These are phyloP conservation scores for Canis aureus DNA, from an alignment of 2,113 vertebrate species.

Conservation along the genomic window DNA sequence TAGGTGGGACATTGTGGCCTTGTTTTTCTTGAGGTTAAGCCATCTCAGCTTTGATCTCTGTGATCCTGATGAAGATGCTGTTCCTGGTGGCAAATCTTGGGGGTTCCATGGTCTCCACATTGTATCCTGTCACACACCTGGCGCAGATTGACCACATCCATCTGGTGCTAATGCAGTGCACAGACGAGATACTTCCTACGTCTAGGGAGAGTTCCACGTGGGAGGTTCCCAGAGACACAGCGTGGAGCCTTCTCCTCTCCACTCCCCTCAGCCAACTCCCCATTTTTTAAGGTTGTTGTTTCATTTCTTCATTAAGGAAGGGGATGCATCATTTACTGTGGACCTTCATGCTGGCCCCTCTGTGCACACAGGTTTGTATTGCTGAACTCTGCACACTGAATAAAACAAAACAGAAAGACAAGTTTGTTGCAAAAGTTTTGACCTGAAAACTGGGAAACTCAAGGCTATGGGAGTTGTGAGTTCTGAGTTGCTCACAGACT, in stretches of 20 bases:
- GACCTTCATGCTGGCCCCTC: not conserved
- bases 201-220: not conserved
- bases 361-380: accelerated
- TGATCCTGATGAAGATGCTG: constrained; percentile 92
- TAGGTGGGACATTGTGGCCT: constrained; percentile 95
- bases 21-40: constrained; percentile 95
- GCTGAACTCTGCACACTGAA: not conserved
- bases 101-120: accelerated
- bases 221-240: accelerated
- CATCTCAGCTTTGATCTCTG: constrained; percentile 96
- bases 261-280: not conserved
- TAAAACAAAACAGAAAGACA: not conserved
- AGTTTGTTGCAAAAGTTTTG: not conserved
- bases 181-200: not conserved
- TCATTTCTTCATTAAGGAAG: constrained; percentile 75
- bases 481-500: not conserved
- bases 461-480: accelerated
- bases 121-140: accelerated
- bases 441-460: not conserved
- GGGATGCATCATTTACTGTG: not conserved
- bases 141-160: accelerated
- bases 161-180: not conserved
- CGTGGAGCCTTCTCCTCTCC: accelerated
- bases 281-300: not conserved
- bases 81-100: constrained; percentile 85